These are phyloP conservation scores for Euphonia xanthogaster DNA, from an alignment of 2,797 vertebrate species.

Conservation along the genomic window DNA sequence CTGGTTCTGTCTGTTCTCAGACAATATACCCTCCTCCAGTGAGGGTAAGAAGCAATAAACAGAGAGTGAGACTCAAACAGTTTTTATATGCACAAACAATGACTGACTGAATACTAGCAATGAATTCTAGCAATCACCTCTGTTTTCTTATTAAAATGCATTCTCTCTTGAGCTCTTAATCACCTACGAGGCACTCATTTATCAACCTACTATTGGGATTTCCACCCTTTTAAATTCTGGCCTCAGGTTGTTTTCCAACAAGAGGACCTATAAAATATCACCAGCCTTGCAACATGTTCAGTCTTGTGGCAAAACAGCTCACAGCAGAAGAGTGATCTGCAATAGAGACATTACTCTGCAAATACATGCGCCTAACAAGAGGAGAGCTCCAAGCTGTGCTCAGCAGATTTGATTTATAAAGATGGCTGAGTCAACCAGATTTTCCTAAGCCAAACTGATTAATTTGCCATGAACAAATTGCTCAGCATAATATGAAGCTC, in stretches of 20 bases:
- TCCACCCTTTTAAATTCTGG: not conserved
- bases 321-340: not conserved
- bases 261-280: not conserved
- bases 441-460: not conserved
- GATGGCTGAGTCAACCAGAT: not conserved
- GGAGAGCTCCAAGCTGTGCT: not conserved
- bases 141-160: not conserved
- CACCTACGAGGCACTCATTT: not conserved
- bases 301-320: not conserved
- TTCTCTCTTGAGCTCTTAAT: not conserved
- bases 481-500: not conserved
- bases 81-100: not conserved
- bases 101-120: not conserved
- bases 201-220: not conserved
- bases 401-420: not conserved
- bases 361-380: not conserved
- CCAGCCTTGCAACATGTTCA: not conserved
- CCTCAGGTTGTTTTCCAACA: not conserved
- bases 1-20: not conserved
- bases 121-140: not conserved
- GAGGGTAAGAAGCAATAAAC: not conserved
- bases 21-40: not conserved
- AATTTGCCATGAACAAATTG: not conserved
- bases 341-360: not conserved
- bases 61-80: not conserved